A percentile compares a stretch with the other conserved stretches of the same genome.
These are phyloP conservation scores for Drosophila nr. fundita DNA, from an alignment of 2,888 invertebrate species.

Conservation along the genomic window DNA sequence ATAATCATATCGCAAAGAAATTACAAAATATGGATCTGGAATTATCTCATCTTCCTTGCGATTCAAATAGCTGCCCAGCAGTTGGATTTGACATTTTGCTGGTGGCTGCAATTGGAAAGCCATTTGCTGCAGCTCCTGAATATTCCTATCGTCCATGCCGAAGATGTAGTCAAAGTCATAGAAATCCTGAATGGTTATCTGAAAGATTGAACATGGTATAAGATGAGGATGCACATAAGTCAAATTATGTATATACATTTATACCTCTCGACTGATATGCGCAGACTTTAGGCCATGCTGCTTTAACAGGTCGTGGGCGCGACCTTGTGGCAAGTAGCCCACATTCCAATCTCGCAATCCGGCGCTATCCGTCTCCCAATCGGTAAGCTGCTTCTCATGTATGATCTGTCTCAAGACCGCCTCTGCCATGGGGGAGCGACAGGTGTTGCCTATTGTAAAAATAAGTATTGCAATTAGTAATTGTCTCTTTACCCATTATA, in stretches of 20 bases:
- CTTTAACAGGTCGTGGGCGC: constrained; percentile 87
- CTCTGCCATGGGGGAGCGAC: constrained; percentile 97
- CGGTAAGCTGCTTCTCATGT: constrained; percentile 75
- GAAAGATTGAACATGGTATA: constrained; percentile 9
- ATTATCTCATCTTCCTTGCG: constrained; percentile 90
- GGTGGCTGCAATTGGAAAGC: constrained; percentile 86
- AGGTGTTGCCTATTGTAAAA: constrained; percentile 91
- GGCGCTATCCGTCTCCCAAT: constrained; percentile 95
- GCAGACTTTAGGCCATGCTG: constrained; percentile 87
- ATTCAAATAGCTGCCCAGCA: constrained; percentile 94
- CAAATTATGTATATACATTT: background rate
- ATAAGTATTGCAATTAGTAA: background rate
- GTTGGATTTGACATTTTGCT: constrained; percentile 89
- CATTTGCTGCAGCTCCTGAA: constrained; percentile 87
- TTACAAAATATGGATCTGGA: constrained; percentile 95
- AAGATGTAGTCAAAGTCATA: constrained; percentile 93
- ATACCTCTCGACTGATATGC: constrained; percentile 88
- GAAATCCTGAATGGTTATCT: constrained; percentile 91
- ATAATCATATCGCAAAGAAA: constrained; percentile 63
- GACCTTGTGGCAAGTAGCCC: constrained; percentile 90
- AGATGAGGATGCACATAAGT: background rate
- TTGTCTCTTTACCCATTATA: background rate
- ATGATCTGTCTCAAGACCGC: constrained; percentile 89
- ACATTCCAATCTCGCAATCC: constrained; percentile 94
- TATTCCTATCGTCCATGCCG: constrained; percentile 96